A percentile compares a stretch with the other conserved stretches of the same genome.
phyloP scores from a whole-genome alignment of 1,140 invertebrate species.

The Probaryconus sp. region DNA sequence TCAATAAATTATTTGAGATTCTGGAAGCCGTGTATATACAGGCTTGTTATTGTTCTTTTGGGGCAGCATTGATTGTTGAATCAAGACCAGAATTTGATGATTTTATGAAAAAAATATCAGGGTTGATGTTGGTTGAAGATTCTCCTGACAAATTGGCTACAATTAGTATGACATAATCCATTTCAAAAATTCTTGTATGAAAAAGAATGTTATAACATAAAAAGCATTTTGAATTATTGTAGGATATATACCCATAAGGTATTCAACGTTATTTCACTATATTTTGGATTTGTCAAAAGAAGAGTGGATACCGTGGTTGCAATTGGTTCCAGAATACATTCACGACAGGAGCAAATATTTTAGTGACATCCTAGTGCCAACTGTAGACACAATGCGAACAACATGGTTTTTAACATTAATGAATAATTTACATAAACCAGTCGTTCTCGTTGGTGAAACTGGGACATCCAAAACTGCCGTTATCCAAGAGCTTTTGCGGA shows the following conservation, averaged over 20 bases:
- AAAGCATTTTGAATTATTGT: not conserved
- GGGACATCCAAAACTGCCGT: slow-evolving; percentile 95
- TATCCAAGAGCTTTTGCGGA: slow-evolving; percentile 87
- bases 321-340: slow-evolving; percentile 85
- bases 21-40: slow-evolving; percentile 77
- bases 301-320: slow-evolving; percentile 92
- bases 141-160: slow-evolving; percentile 81
- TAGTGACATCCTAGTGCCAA: slow-evolving; percentile 92
- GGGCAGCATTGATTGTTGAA: slow-evolving; percentile 85
- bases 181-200: no score
- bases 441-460: slow-evolving; percentile 91
- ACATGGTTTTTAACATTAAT: slow-evolving; percentile 88
- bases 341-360: slow-evolving; percentile 86
- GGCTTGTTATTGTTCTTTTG: slow-evolving; percentile 89
- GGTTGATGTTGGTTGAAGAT: slow-evolving; percentile 84
- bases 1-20: slow-evolving; percentile 54
- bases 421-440: slow-evolving; percentile 86
- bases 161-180: slow-evolving; percentile 78
- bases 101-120: slow-evolving; percentile 86
- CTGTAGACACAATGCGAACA: slow-evolving; percentile 88
- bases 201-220: not conserved
- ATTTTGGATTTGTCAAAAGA: slow-evolving; percentile 84
- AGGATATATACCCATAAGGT: slow-evolving; percentile 84
- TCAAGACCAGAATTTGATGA: slow-evolving; percentile 86
- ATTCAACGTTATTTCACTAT: slow-evolving; percentile 88